Conservation (phyloP, 2,888 invertebrate species). For the Serrognathus titanus region DNA sequence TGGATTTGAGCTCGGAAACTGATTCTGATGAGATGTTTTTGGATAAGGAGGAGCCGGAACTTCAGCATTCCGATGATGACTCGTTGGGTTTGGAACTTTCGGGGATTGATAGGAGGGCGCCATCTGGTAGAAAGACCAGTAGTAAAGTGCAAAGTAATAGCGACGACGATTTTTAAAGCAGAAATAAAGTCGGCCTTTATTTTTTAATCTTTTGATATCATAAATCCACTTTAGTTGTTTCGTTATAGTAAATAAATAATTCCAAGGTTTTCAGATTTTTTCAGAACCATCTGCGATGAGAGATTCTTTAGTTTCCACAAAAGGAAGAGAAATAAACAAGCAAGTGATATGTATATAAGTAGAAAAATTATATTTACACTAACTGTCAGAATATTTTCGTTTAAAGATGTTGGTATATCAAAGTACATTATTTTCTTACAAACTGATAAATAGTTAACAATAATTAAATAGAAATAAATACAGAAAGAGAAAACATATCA, state of each 20-base stretch:
- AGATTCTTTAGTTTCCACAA: too few relatives aligned
- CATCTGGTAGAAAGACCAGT: slow-evolving; percentile 39
- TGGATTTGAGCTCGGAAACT: slow-evolving; percentile 42
- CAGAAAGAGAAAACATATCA: slow-evolving; percentile 21
- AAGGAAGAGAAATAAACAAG: too few relatives aligned
- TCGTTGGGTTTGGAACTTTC: slow-evolving; percentile 45
- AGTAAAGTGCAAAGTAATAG: slow-evolving; percentile 42
- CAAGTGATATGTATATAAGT: neutral
- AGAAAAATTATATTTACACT: neutral
- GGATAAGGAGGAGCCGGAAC: slow-evolving; percentile 46
- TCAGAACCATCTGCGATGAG: too few relatives aligned
- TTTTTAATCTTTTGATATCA: neutral
- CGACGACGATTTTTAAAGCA: slow-evolving; percentile 42
- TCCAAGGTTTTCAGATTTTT: too few relatives aligned
- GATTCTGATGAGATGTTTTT: slow-evolving; percentile 46
- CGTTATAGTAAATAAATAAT: too few relatives aligned
- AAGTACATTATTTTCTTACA: slow-evolving; percentile 10
- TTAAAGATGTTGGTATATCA: slow-evolving; percentile 7
- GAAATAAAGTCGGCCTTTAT: neutral
- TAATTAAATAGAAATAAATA: slow-evolving; percentile 17
- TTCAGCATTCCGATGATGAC: slow-evolving; percentile 45
- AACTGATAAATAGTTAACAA: slow-evolving; percentile 11
- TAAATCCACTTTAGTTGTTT: too few relatives aligned
- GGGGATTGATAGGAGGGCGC: slow-evolving; percentile 36
- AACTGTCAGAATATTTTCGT: neutral